Base-by-base conservation (phyloP, 2,113 vertebrate species). In the Rutilus rutilus region DNA sequence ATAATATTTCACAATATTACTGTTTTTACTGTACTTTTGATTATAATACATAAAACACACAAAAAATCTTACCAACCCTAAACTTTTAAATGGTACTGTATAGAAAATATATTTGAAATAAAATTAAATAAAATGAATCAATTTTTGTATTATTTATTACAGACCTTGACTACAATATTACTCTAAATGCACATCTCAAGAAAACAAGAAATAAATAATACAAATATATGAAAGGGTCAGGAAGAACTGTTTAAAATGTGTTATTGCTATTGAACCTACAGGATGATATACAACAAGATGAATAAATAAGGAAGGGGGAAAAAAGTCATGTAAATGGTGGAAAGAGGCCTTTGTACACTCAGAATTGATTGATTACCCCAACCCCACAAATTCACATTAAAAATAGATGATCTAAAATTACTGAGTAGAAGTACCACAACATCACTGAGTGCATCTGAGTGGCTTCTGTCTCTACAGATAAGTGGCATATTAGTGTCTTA, bases 351-450 rank as follows among this genome's bases (percentile, higher is more conserved):
- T 60, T 39, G 69, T 86, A 82, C 89, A 88, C 78, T 86, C 76
- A 88, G 89, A 86, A 89, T 84, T 89, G 89, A 92, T 76, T 88
- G 89, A 90, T 86, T 88, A 85, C 76, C 79, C 87, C 82, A 88
- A 89, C 90, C 91, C 88, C 86, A 88, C 85, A 87, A 88, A 88
- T 83, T 87, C 84, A 39, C 78, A 92, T 94, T 86, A 92, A 93
- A 92, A 85, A 93, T 92, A 39, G 17, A 93, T 92, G 86, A 90
- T 59, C 27, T 42, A 78, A 81, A 67, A 79, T 80, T 86, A 80
- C 85, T 75, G 82, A 74, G 78, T 82, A 69, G 85, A 85, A 78
- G 85, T 81, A 87, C 42, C 6, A 71, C 27, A 87, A 88, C 60
- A n/a, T 21, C 85, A 62, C 84, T 74, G 80, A 71, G 85, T 87